These are phyloP conservation scores for Pentamera pediparva DNA, from an alignment of 53 echinoderm and acorn worm species.

Conservation along the genomic window DNA sequence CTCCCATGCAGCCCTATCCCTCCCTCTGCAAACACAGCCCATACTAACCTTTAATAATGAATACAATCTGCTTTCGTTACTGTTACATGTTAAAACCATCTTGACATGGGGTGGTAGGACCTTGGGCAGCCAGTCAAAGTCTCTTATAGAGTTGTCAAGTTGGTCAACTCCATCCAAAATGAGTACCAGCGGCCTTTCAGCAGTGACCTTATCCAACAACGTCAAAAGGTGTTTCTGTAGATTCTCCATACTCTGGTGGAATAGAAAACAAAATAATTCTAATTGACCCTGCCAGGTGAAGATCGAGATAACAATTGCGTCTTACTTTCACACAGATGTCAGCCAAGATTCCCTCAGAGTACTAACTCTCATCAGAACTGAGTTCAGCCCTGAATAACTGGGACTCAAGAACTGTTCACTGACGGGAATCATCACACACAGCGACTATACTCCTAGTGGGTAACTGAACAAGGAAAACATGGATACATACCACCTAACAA, in stretches of 20 bases:
- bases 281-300: background rate
- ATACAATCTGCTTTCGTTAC: conserved; percentile 45
- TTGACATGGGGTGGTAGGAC: conserved; percentile 75
- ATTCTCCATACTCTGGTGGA: conserved; percentile 69
- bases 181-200: conserved; percentile 82
- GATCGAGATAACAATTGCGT: background rate
- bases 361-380: too few relatives aligned
- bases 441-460: too few relatives aligned
- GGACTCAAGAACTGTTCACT: too few relatives aligned
- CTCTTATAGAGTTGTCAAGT: conserved; percentile 41
- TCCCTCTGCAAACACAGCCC: background rate
- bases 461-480: too few relatives aligned
- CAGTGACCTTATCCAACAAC: conserved; percentile 75
- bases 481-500: too few relatives aligned
- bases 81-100: conserved; percentile 73
- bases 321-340: too few relatives aligned
- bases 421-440: too few relatives aligned
- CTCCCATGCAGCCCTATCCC: background rate
- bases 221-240: conserved; percentile 64
- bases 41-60: conserved; percentile 61
- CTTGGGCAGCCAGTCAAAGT: conserved; percentile 80
- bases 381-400: too few relatives aligned
- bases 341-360: too few relatives aligned
- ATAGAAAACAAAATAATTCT: background rate
- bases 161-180: conserved; percentile 88